Conservation (phyloP, 2,888 invertebrate genomes). For the Scaptomyza polygonia region DNA sequence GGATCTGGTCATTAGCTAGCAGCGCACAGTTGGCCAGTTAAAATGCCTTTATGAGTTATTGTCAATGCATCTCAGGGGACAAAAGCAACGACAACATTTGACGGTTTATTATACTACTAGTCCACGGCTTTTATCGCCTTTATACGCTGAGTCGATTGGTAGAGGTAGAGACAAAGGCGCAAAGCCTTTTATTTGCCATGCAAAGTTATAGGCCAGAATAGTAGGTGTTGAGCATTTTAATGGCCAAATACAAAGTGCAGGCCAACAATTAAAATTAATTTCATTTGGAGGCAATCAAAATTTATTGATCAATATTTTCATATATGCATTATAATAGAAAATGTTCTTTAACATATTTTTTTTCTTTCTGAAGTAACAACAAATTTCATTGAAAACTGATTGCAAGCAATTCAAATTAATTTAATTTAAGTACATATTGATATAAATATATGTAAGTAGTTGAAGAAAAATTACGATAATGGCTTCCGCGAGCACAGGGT, state of each 20-base stretch:
- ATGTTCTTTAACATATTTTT: background rate
- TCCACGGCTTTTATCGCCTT: conserved; percentile 62
- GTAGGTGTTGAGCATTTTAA: conserved; percentile 61
- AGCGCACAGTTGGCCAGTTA: conserved; percentile 55
- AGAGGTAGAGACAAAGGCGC: conserved; percentile 27
- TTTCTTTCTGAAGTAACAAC: too few relatives aligned
- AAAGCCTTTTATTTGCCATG: conserved; percentile 56
- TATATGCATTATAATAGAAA: background rate
- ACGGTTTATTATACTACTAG: conserved; percentile 56
- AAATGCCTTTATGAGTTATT: conserved; percentile 77
- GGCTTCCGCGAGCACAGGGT: conserved; percentile 62
- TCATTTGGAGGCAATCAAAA: conserved; percentile 24
- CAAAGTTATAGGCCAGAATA: conserved; percentile 63
- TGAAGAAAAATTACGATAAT: conserved; percentile 69
- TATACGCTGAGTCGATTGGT: conserved; percentile 7
- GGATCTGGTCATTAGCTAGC: conserved; percentile 63
- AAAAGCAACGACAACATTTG: conserved; percentile 16
- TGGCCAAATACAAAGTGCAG: conserved; percentile 16
- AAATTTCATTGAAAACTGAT: background rate
- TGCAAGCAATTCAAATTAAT: conserved; percentile 58
- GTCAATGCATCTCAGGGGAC: conserved; percentile 64
- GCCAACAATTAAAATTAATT: conserved; percentile 46
- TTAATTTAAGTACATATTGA: conserved; percentile 49
- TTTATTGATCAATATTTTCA: conserved; percentile 23
- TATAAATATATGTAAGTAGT: conserved; percentile 56